phyloP scores from a whole-genome alignment of 2,797 vertebrate species.

The Gymnoscopelus braueri region DNA sequence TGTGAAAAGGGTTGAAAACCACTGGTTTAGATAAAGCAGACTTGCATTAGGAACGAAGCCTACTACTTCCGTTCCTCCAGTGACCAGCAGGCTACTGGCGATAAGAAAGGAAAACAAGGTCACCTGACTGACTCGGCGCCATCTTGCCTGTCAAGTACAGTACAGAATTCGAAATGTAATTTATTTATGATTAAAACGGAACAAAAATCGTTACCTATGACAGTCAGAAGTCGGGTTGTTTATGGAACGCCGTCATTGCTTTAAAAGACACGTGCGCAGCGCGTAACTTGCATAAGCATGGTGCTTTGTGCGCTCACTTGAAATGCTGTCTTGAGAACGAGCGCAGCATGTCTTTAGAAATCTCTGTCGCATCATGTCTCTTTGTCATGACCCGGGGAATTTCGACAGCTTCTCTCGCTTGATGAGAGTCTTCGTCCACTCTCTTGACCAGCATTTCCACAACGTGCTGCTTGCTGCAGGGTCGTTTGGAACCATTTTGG shows the following conservation, averaged over 20 bases:
- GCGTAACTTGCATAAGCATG: constrained; percentile 47
- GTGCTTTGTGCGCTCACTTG: constrained; percentile 61
- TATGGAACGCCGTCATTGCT: constrained; percentile 69
- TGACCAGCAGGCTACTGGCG: too few relatives aligned
- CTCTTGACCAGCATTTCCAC: constrained; percentile 60
- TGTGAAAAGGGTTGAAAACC: too few relatives aligned
- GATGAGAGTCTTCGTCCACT: constrained; percentile 59
- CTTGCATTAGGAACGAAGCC: neutral
- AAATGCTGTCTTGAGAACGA: constrained; percentile 52
- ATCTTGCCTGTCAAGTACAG: constrained; percentile 65
- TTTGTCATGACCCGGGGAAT: constrained; percentile 52
- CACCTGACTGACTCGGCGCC: constrained; percentile 70
- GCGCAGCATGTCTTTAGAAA: constrained; percentile 68
- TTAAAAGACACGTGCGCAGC: constrained; percentile 51
- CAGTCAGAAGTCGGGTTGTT: constrained; percentile 58
- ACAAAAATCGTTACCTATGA: constrained; percentile 74
- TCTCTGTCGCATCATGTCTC: constrained; percentile 53
- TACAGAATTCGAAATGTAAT: constrained; percentile 54
- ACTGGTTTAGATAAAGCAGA: too few relatives aligned
- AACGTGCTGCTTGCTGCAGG: constrained; percentile 53
- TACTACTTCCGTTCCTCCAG: constrained; percentile 49
- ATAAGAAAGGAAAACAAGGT: constrained; percentile 55
- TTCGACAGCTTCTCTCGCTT: constrained; percentile 60
- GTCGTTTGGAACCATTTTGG: constrained; percentile 63
- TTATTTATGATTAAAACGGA: constrained; percentile 63